Base-by-base conservation (phyloP, 2,797 vertebrate species). In the Steatocranus sp. region DNA sequence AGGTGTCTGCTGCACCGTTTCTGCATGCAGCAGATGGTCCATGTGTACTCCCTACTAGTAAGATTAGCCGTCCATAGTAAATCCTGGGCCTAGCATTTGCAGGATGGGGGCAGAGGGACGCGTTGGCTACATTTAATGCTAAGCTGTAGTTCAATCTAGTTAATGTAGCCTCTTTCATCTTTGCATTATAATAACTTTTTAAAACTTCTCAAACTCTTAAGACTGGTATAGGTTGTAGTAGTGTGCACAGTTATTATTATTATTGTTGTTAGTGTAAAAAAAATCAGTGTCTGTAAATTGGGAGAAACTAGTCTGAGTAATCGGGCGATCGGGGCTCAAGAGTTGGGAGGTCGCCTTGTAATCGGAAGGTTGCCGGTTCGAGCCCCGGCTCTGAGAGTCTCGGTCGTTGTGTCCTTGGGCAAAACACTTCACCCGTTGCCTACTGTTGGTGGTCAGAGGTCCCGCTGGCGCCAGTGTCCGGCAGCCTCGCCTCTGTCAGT, bases 61-160 rank as follows among this genome's bases (percentile, higher is more conserved):
- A 88, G 95, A 95, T 95, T 95, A 95, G 74, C 49, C 36, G 73
- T 75, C 79, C 83, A 34, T 46, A 41, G 82, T 92, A 93, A 95
- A 94, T 93, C 95, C 94, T 5, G 74, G 88, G 87, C 85, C 89
- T 80, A 17, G 85, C 73, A 53, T 70, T 80, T 85, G 56, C 61
- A 81, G 85, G 84, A 83, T 58, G 85, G 83, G 85, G 80, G 82
- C 77, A 85, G 88, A 85, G 80, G 79, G 84, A 88, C 81, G 61
- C 68, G 82, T 34, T 38, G 46, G 74, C 23, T 63, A 81, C 81
- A 54, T 87, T 66, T 84, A 89, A 84, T 41, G 86, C 85, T 91
- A 89, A 94, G 77, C 92, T 83, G 79, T 83, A 77, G 80, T 90
- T 88, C 85, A 76, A 82, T 80, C 80, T 76, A 34, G 75, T 85